phyloP scores from a whole-genome alignment of 2,888 invertebrate genomes.

The Eremobia ochroleuca region DNA sequence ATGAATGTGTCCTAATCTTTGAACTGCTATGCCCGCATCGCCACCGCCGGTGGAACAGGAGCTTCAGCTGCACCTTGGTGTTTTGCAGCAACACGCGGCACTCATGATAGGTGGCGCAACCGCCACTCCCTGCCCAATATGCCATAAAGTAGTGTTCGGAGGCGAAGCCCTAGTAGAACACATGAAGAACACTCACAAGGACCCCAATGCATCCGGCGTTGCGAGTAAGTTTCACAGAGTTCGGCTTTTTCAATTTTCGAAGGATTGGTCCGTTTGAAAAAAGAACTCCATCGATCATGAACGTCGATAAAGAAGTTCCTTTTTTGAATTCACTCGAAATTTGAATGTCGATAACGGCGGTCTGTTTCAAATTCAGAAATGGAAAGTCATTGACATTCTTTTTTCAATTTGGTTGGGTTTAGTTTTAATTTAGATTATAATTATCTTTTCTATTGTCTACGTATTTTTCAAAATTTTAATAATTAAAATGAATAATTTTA shows the following conservation, averaged over 20 bases:
- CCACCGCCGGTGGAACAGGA: conserved; percentile 91
- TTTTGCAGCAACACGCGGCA: conserved; percentile 98
- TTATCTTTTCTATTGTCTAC: conserved; percentile 68
- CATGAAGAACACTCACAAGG: conserved; percentile 98
- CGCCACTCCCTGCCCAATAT: conserved; percentile 97
- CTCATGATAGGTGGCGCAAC: conserved; percentile 97
- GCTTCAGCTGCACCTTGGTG: conserved; percentile 98
- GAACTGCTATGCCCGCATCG: conserved; percentile 88
- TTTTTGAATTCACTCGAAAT: conserved; percentile 67
- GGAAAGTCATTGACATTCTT: conserved; percentile 63
- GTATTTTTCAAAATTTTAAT: conserved; percentile 41
- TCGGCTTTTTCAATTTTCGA: conserved; percentile 67
- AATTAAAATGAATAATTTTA: conserved; percentile 47
- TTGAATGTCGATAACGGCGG: conserved; percentile 62
- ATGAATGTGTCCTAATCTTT: conserved; percentile 86
- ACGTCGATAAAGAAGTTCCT: conserved; percentile 49
- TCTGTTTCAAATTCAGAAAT: conserved; percentile 58
- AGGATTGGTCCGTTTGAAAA: conserved; percentile 65
- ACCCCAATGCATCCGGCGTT: conserved; percentile 96
- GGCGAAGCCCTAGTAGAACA: conserved; percentile 98
- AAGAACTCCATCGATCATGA: conserved; percentile 53
- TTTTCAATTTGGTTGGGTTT: conserved; percentile 68
- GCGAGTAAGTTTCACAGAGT: conserved; percentile 94
- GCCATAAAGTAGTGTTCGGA: conserved; percentile 98
- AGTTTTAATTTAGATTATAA: conserved; percentile 62